These are phyloP conservation scores for Osmerus mordax DNA, from an alignment of 2,113 vertebrate species.

Conservation along the genomic window DNA sequence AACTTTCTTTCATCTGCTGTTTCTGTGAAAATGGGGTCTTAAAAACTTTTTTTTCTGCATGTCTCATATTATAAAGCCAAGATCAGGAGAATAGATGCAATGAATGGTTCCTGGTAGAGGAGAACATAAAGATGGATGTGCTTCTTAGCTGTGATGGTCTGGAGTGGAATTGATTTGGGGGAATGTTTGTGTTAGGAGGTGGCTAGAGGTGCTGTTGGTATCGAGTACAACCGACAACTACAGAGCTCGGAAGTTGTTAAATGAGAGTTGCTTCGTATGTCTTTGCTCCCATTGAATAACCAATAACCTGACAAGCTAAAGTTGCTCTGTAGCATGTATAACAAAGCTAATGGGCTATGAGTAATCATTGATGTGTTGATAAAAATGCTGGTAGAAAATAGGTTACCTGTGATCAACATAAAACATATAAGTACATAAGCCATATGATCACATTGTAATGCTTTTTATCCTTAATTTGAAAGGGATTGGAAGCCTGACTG, in stretches of 20 bases:
- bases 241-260: background rate
- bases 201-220: slow-evolving; percentile 27
- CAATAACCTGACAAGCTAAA: slow-evolving; percentile 47
- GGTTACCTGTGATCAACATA: slow-evolving; percentile 38
- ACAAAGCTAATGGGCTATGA: slow-evolving; percentile 55
- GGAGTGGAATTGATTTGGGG: slow-evolving; percentile 29
- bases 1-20: too few relatives aligned
- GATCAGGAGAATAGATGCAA: too few relatives aligned
- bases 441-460: too few relatives aligned
- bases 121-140: too few relatives aligned
- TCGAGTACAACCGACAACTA: slow-evolving; percentile 8
- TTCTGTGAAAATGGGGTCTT: too few relatives aligned
- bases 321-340: slow-evolving; percentile 48
- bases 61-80: too few relatives aligned
- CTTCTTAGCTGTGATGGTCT: background rate
- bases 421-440: slow-evolving; percentile 41
- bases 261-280: slow-evolving; percentile 33
- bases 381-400: slow-evolving; percentile 58
- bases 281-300: slow-evolving; percentile 39
- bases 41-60: too few relatives aligned
- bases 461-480: slow-evolving; percentile 44
- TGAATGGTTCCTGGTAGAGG: too few relatives aligned
- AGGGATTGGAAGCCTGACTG: slow-evolving; percentile 34
- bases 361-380: slow-evolving; percentile 70
- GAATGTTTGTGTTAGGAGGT: slow-evolving; percentile 43